Conservation (phyloP, 2,888 invertebrate species). For the Platerodrilus igneus region DNA sequence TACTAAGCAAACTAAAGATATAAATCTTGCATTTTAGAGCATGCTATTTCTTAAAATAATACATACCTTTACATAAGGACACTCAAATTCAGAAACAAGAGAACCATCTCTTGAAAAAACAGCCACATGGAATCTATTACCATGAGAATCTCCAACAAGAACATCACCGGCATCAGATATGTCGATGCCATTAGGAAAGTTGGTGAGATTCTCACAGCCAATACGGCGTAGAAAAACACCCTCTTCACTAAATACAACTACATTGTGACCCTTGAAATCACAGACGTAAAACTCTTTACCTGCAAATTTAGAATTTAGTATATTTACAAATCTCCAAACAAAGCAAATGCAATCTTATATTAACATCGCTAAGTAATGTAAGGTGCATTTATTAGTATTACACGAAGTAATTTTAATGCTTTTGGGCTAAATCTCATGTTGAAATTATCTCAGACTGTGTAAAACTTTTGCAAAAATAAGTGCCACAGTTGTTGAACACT, state of each 20-base stretch:
- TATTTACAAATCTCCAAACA: neutral
- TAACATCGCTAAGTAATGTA: neutral
- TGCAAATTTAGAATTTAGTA: conserved; percentile 49
- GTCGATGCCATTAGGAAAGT: conserved; percentile 97
- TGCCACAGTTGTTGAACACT: too few species aligned
- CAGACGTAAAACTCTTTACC: conserved; percentile 93
- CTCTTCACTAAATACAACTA: conserved; percentile 91
- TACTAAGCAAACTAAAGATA: neutral
- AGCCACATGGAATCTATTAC: conserved; percentile 95
- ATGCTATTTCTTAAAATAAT: conserved; percentile 1
- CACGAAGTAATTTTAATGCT: too few species aligned
- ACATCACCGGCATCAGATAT: conserved; percentile 96
- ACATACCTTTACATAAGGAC: conserved; percentile 91
- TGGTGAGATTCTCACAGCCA: conserved; percentile 92
- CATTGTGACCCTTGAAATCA: conserved; percentile 97
- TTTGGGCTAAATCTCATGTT: too few species aligned
- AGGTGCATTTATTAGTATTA: neutral
- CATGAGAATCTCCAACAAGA: conserved; percentile 94
- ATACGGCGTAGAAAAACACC: conserved; percentile 89
- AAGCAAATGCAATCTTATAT: conserved; percentile 2
- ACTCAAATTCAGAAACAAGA: conserved; percentile 89
- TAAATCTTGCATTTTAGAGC: neutral
- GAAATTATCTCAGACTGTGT: too few species aligned
- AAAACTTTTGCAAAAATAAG: too few species aligned
- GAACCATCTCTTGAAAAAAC: conserved; percentile 88